These are phyloP conservation scores for Hyles vespertilio DNA, from an alignment of 1,140 invertebrate genomes.

Conservation along the genomic window DNA sequence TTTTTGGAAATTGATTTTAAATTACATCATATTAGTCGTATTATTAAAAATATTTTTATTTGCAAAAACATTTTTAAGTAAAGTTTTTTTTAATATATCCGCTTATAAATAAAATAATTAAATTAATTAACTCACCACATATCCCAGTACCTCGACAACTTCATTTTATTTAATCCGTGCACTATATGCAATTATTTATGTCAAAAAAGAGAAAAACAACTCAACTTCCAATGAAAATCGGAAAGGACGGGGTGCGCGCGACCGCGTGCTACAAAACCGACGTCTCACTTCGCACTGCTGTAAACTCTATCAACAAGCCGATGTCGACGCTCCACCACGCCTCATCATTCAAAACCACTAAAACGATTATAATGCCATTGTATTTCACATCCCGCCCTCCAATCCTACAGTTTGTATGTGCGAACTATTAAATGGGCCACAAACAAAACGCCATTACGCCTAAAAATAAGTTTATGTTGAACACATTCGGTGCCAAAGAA, in stretches of 20 bases:
- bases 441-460: no score
- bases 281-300: conserved; percentile 5
- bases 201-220: no score
- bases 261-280: conserved; percentile 1
- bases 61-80: no score
- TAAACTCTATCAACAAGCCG: conserved; percentile 2
- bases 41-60: no score
- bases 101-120: neutral
- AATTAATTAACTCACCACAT: neutral
- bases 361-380: neutral
- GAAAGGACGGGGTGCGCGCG: neutral
- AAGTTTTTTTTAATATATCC: no score
- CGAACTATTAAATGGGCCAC: no score
- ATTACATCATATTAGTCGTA: no score
- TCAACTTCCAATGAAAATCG: neutral
- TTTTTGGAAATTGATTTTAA: no score
- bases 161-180: neutral
- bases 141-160: neutral
- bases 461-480: no score
- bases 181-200: neutral
- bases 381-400: neutral
- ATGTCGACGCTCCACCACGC: neutral
- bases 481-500: no score
- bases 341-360: neutral
- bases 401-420: no score